Base-by-base conservation (phyloP, 2,113 vertebrate genomes). In the Eulemur macaco region DNA sequence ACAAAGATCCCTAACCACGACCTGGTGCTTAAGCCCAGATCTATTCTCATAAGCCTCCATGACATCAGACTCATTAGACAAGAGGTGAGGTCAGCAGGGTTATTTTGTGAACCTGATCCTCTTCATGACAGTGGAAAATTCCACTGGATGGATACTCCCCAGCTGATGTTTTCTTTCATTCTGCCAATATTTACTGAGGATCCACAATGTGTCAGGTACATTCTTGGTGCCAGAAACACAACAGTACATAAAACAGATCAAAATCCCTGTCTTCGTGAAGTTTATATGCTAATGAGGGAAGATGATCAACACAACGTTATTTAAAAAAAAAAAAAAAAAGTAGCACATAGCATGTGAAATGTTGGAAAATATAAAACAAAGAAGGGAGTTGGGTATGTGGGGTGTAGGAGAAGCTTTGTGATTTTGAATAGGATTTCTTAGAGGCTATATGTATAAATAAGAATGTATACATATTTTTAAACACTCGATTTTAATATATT, bases 341-440 rank as follows among this genome's bases (percentile, higher is more conserved):
- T 6, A 12, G 29, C 11, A 3, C 1, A 8, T 11, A 12, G 6
- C 4, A 12, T 0, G 0, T 4, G 3, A 7, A 7, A 31, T 7
- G 34, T 21, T 11, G 15, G 23, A 54, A 54, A n/a, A 45, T 31
- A 39, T 6, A 29, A 42, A 54, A 3, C 39, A 39, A 13, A 68
- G 45, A 31, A 77, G 6, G 5, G 5, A 10, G 21, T 42, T 17
- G 39, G 58, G 29, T 31, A 8, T 18, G 11, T 45, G 42, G 3
- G 17, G 18, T 25, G 1, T 6, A 52, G 21, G 8, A 47, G 18
- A 10, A 60, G 21, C 34, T 54, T 0, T 20, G n/a, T 27, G 13
- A 27, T 7, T 2, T 15, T 20, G 29, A 45, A 1, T 7, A 42
- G 29, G 20, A 20, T 85, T 14, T 11, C 68, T 63, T n/a, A 45